Conservation (phyloP, 2,888 invertebrate genomes). For the Macrosoma leucophasiata region DNA sequence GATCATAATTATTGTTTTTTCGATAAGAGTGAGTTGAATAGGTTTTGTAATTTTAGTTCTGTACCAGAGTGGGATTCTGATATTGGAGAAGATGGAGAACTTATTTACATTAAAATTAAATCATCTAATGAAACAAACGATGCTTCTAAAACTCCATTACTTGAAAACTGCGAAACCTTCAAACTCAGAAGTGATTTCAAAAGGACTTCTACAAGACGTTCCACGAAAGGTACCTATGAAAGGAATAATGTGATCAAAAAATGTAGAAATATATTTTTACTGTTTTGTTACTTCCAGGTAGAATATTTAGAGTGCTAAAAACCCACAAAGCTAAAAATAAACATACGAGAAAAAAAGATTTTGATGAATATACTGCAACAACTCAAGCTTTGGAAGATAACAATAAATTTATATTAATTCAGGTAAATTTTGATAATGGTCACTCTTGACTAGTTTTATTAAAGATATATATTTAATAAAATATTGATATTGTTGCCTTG, state of each 20-base stretch:
- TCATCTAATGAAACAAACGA: conserved; percentile 27
- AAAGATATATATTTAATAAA: too few relatives aligned
- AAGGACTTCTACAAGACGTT: conserved; percentile 58
- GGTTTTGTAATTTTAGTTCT: too few relatives aligned
- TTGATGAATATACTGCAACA: conserved; percentile 23
- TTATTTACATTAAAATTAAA: conserved; percentile 79
- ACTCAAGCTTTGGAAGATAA: conserved; percentile 32
- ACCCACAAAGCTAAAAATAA: conserved; percentile 43
- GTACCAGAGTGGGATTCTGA: conserved; percentile 82
- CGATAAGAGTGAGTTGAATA: too few relatives aligned
- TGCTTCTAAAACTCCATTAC: conserved; percentile 41
- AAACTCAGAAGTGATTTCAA: conserved; percentile 64
- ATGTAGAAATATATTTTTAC: background rate
- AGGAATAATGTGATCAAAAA: background rate
- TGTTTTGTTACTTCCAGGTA: conserved; percentile 37
- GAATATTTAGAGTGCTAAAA: conserved; percentile 60
- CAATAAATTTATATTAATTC: conserved; percentile 42
- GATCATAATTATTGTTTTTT: conserved; percentile 2
- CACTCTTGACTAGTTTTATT: too few relatives aligned
- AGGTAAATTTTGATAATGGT: conserved; percentile 33
- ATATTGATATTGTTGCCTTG: too few relatives aligned
- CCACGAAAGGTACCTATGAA: conserved; percentile 50
- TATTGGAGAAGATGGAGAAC: conserved; percentile 78
- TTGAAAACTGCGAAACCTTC: conserved; percentile 62
- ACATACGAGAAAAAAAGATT: conserved; percentile 31